Evolutionary conservation across 2,797 vertebrate species (phyloP).

Genomic region (Choloepus didactylus): DNA sequence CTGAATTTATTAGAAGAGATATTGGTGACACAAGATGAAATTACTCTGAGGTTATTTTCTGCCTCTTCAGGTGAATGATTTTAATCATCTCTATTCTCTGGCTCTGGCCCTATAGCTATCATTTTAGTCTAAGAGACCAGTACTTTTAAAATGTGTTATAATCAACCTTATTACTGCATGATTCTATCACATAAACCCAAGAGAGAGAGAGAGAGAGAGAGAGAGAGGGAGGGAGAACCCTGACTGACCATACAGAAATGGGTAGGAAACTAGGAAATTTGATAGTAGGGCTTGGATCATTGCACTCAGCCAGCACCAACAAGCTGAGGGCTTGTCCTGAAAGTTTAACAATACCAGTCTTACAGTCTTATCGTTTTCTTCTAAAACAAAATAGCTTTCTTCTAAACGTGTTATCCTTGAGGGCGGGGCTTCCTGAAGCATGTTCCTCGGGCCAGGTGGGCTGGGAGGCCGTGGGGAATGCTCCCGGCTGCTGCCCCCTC

Average conservation of each 20-base stretch:
- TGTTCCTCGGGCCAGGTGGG: too few species aligned
- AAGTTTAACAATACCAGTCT: neutral
- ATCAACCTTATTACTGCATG: neutral
- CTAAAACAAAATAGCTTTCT: constrained; percentile 26
- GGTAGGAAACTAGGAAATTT: neutral
- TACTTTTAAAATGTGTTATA: constrained; percentile 30
- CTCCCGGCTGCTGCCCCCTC: neutral
- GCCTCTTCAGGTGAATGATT: constrained; percentile 21
- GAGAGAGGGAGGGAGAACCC: neutral
- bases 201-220: neutral
- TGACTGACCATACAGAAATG: neutral
- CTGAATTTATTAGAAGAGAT: neutral
- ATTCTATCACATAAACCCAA: neutral
- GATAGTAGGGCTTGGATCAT: neutral
- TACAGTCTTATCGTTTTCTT: neutral
- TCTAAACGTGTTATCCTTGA: neutral
- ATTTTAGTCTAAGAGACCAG: constrained; percentile 34
- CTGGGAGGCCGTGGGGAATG: neutral
- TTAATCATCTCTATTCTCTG: constrained; percentile 46
- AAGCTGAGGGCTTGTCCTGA: neutral
- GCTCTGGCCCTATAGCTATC: neutral
- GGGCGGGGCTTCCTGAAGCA: neutral
- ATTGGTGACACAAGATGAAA: neutral
- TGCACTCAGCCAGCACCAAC: neutral
- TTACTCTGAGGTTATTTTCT: constrained; percentile 17